Conservation (phyloP, 2,797 vertebrate species). For the Sebastiscus albofasciatus region DNA sequence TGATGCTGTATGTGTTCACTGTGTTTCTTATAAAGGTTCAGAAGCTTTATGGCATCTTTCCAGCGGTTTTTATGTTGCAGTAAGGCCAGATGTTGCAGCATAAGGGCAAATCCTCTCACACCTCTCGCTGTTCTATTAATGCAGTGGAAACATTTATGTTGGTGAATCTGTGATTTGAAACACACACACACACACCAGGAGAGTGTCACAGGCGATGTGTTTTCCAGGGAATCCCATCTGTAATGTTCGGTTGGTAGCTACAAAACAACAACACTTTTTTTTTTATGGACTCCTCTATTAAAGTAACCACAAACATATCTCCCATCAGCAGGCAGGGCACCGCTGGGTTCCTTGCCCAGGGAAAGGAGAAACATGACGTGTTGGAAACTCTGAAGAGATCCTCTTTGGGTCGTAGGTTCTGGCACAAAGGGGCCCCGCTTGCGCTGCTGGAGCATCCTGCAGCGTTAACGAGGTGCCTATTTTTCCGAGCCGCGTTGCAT, state of each 20-base stretch:
- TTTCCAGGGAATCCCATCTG: conserved; percentile 72
- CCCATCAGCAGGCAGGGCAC: conserved; percentile 35
- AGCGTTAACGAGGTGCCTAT: conserved; percentile 64
- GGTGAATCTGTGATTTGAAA: conserved; percentile 18
- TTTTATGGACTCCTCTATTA: conserved; percentile 58
- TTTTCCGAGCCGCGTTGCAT: conserved; percentile 10
- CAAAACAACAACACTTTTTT: conserved; percentile 65
- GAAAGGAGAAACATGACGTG: conserved; percentile 75
- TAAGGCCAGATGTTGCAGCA: conserved; percentile 16
- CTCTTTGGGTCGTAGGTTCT: conserved; percentile 43
- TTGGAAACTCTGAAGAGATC: conserved; percentile 76
- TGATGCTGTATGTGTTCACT: no score
- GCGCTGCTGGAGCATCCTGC: conserved; percentile 53
- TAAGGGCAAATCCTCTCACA: not conserved
- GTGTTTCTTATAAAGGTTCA: not conserved
- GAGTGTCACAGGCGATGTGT: conserved; percentile 21
- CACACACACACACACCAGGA: not conserved
- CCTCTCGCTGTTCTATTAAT: conserved; percentile 11
- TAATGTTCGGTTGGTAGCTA: conserved; percentile 62
- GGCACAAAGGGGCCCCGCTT: conserved; percentile 35
- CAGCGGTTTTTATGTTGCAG: not conserved
- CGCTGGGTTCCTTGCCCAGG: conserved; percentile 61
- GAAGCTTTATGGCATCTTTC: not conserved
- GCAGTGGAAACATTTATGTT: conserved; percentile 8
- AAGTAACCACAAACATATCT: conserved; percentile 72